Percentiles rank a stretch among this genome's conserved stretches.
phyloP scores from a whole-genome alignment of 2,888 invertebrate species.

The Drosophila meridiana region DNA sequence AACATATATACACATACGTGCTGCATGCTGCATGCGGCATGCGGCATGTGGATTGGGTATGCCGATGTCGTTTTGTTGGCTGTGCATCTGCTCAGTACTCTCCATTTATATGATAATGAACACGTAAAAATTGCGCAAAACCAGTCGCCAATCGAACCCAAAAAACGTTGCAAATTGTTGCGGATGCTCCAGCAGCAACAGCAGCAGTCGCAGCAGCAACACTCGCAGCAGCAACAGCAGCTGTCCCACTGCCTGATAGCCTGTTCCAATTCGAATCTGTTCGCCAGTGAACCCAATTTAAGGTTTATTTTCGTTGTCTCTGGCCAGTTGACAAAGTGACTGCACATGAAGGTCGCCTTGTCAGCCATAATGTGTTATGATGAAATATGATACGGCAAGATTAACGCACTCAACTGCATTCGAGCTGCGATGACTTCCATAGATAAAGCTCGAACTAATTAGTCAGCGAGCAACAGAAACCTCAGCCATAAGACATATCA shows the following conservation, averaged over 20 bases:
- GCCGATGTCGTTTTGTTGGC: conserved; percentile 24
- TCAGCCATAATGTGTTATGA: conserved; percentile 41
- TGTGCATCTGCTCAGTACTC: conserved; percentile 57
- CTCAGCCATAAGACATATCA: background rate
- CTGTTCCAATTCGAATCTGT: conserved; percentile 38
- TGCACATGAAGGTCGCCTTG: conserved; percentile 52
- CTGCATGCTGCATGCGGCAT: conserved; percentile 28
- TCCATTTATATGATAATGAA: conserved; percentile 73
- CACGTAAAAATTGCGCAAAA: conserved; percentile 73
- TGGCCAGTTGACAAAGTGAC: conserved; percentile 53
- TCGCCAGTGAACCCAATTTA: conserved; percentile 41
- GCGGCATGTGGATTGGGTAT: conserved; percentile 16
- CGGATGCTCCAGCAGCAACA: conserved; percentile 53
- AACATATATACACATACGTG: background rate
- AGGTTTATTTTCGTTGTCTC: conserved; percentile 42
- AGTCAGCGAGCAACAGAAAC: conserved; percentile 5
- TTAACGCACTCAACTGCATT: conserved; percentile 14
- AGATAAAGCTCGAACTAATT: conserved; percentile 42
- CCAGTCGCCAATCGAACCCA: conserved; percentile 66
- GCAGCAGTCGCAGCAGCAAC: conserved; percentile 3
- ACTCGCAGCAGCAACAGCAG: conserved; percentile 10
- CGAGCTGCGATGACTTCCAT: conserved; percentile 27
- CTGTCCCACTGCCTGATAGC: conserved; percentile 39
- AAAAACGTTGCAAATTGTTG: conserved; percentile 75
- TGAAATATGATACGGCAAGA: conserved; percentile 50